phyloP scores from a whole-genome alignment of 1,140 invertebrate species.

The Aphelinus atriplicis region DNA sequence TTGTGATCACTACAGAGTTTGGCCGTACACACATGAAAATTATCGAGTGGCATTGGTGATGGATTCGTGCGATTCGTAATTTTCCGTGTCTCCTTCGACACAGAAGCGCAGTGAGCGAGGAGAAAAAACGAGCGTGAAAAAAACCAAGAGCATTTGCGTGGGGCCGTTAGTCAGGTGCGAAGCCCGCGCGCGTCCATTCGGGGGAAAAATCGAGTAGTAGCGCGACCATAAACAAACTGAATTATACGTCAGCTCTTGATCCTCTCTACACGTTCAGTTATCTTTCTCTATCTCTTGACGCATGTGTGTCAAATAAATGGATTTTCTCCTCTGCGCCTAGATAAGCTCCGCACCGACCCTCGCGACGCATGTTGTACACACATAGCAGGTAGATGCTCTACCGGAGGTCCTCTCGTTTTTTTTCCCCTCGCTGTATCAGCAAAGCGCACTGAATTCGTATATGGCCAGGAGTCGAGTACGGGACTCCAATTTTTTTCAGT shows the following conservation, averaged over 20 bases:
- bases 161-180: conserved; percentile 59
- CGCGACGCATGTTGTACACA: background rate
- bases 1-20: background rate
- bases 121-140: conserved; percentile 40
- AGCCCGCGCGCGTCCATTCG: conserved; percentile 58
- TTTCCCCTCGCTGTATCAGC: conserved; percentile 4
- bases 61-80: conserved; percentile 20
- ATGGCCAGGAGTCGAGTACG: too few relatives aligned
- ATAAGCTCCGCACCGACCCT: conserved; percentile 29
- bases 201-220: conserved; percentile 62
- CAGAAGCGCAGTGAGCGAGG: conserved; percentile 26
- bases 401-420: background rate
- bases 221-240: conserved; percentile 63
- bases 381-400: too few relatives aligned
- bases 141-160: conserved; percentile 38
- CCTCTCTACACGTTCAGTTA: conserved; percentile 47
- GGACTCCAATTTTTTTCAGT: background rate
- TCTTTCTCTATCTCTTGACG: background rate
- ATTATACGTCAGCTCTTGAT: conserved; percentile 58
- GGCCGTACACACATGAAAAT: background rate
- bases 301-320: conserved; percentile 44
- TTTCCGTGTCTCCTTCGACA: conserved; percentile 10
- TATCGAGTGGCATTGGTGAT: conserved; percentile 24
- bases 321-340: conserved; percentile 45
- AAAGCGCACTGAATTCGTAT: background rate